Evolutionary conservation across 2,888 invertebrate species (phyloP), one percentile per base, ranked within the genome.

Genomic region (Apamea anceps): DNA sequence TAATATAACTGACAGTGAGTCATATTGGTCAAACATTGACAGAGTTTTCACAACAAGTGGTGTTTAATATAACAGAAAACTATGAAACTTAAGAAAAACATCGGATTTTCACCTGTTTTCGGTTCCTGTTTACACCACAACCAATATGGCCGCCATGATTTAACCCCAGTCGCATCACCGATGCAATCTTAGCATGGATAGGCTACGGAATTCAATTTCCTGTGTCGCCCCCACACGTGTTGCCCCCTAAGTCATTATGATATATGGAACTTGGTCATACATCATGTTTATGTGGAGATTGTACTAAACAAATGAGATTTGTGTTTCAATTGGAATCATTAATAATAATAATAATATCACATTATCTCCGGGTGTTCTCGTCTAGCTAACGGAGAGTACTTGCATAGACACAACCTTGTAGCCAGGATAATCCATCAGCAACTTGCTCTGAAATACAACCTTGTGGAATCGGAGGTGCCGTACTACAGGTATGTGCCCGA

Each of bases 121-220:
- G 3, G 10, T 32, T 12, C 5, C 37, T 62, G 54, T 72, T 84
- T 28, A 63, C 32, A 70, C 21, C 25, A 48, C 28, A 76, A 28
- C 0, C 54, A 65, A 75, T 63, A 70, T 51, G 42, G 7, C 65
- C 42, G 37, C 66, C 32, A 28, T 72, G 65, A 60, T 82, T 72
- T 42, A 54, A 67, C 71, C 71, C 28, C 63, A 62, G 67, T 72
- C 18, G 32, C 80, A 87, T 78, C 81, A 13, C 25, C 18, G 65
- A 78, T 84, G 80, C 71, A 78, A 86, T 86, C 85, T 68, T 42
- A 42, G 51, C 72, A 63, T 76, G 51, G 65, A 71, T 73, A 62
- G 78, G 74, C 62, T 67, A 73, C 70, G 74, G 78, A 72, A 87
- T 88, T 78, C 42, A 87, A 87, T 88, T 87, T 88, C 88, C 86